Evolutionary conservation across 2,888 invertebrate species (phyloP), one percentile per base, ranked within the genome.

Genomic region (Parapristionchus giblindavisi): DNA sequence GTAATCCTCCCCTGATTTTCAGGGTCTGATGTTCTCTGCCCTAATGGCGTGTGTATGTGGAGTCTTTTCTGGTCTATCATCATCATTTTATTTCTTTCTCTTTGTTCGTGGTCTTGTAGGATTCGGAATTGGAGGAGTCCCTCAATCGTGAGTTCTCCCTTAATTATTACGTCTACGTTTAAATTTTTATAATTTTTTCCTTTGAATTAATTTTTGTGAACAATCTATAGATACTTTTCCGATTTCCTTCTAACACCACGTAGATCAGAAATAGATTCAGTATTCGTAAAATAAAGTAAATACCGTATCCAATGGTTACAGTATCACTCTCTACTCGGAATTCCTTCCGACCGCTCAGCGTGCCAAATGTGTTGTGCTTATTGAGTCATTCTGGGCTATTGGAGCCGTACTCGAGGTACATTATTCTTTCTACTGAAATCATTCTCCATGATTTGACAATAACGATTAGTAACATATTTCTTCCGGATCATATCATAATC

Each of bases 361-460:
- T 86, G 95, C 95, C 38, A 95, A 94, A 89, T 96, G 96, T 91
- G 95, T 97, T 65, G 94, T 96, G 48, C 91, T 96, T 83, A 91
- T 96, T 79, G 96, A 96, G 93, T 94, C 94, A 90, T 96, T 96
- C 90, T 96, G 96, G 96, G 95, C 96, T 0, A 91, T 96, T 58
- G 96, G 96, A 48, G 94, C 96, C 14, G 95, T 95, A 89, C 92
- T 96, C 87, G 96, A 96, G 90, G 82, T 80, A 40, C 29, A 29
- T 63, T 36, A 17, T 56, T 48, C n/a, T 4, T n/a, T 24, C 54
- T 36, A 17, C 17, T 36, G 32, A 32, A n/a, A 29, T 29, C 58
- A n/a, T n/a, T n/a, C n/a, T n/a, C n/a, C n/a, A n/a, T n/a, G n/a
- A n/a, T n/a, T n/a, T n/a, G n/a, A n/a, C n/a, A n/a, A n/a, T n/a